phyloP scores from a whole-genome alignment of 2,888 invertebrate genomes.

The Coenonympha glycerion region DNA sequence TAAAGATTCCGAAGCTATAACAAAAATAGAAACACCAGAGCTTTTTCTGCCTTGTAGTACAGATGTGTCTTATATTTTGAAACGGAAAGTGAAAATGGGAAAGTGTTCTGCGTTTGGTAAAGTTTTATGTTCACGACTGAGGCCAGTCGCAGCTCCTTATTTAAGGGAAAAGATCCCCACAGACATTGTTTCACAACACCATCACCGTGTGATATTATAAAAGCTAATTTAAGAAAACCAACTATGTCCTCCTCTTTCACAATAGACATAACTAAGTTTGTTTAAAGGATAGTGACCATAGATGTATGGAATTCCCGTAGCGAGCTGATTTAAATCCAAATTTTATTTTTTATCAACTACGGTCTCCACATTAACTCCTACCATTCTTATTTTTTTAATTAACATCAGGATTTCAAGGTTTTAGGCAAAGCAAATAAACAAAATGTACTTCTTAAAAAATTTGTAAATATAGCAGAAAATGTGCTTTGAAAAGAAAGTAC shows the following conservation, averaged over 20 bases:
- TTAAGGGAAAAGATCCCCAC: conserved; percentile 36
- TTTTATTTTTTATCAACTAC: no score
- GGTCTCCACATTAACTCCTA: no score
- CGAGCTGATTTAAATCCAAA: no score
- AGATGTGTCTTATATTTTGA: conserved; percentile 54
- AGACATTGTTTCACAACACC: conserved; percentile 46
- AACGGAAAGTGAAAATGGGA: conserved; percentile 38
- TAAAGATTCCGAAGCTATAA: conserved; percentile 31
- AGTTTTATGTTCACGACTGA: conserved; percentile 46
- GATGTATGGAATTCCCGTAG: no score
- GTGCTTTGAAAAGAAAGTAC: no score
- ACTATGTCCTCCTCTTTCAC: conserved; percentile 25
- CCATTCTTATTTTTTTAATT: no score
- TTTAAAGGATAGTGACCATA: no score
- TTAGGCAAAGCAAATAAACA: no score
- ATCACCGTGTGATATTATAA: conserved; percentile 57
- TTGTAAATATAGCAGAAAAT: no score
- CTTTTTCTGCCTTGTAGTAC: conserved; percentile 41
- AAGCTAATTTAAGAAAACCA: conserved; percentile 44
- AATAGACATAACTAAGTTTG: conserved; percentile 11
- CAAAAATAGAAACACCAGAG: conserved; percentile 28
- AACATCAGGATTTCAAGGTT: no score
- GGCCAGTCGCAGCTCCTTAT: conserved; percentile 52
- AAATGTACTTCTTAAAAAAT: no score
- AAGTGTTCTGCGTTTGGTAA: conserved; percentile 60